Base-by-base conservation (phyloP, 2,888 invertebrate genomes). In the Melanotus villosus region DNA sequence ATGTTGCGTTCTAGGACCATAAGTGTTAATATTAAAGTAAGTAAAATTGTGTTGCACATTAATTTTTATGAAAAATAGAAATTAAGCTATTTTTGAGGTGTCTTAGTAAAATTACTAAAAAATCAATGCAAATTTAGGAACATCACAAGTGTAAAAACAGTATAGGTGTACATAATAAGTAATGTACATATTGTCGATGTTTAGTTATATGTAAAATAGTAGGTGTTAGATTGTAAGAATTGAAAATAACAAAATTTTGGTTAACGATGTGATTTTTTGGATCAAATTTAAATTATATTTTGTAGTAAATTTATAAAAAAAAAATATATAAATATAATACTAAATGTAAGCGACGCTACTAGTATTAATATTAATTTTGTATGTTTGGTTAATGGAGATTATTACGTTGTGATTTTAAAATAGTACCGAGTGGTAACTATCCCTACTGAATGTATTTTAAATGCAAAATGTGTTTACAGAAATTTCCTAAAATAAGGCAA, bases 231-330 rank as follows among this genome's bases (percentile, higher is more conserved):
- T 56, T 14, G 23, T 52, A 52, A 52, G 32, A 52, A 16, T 32
- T 52, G 30, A 52, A 30, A 16, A 32, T 34, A 7, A n/a, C n/a
- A 26, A 19, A 47, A 16, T 34, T 60, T 47, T 16, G 41, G 38
- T 63, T 52, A 52, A 67, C 21, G 36, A 50, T 52, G 52, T 62
- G 60, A 60, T 56, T 62, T 56, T 68, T 57, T 64, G 64, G 64
- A 64, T 64, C 54, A 64, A 52, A 68, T 62, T 68, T 47, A 58
- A 68, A 68, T 68, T 68, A 47, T 68, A 68, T 68, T 68, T 68
- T 68, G 63, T 68, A 68, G 41, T 58, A 41, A 47, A 63, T 54
- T 68, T 58, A 38, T 47, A 56, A 67, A 67, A 62, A 23, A 52
- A 7, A 41, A 47, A n/a, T n/a, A n/a, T n/a, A n/a, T n/a, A n/a